phyloP scores from a whole-genome alignment of 1,140 invertebrate species.

The Sweltsa coloradensis region DNA sequence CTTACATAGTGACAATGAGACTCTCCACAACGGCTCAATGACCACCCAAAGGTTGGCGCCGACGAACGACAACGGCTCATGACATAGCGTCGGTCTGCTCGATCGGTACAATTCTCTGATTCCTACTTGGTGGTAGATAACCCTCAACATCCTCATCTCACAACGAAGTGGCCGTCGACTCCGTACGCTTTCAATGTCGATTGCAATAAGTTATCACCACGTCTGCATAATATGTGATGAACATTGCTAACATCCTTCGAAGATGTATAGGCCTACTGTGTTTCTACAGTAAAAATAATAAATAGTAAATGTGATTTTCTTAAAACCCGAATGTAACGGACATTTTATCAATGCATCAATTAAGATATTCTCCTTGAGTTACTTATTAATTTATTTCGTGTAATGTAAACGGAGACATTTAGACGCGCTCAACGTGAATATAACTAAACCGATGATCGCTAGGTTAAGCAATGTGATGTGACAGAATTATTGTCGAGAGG shows the following conservation, averaged over 20 bases:
- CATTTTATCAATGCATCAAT: too few relatives aligned
- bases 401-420: too few relatives aligned
- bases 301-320: background rate
- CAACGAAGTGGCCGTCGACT: too few relatives aligned
- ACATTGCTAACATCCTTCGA: too few relatives aligned
- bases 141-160: too few relatives aligned
- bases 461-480: too few relatives aligned
- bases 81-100: slow-evolving; percentile 5
- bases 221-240: background rate
- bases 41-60: background rate
- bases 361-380: too few relatives aligned
- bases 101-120: slow-evolving; percentile 3
- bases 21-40: background rate
- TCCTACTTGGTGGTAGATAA: slow-evolving; percentile 9
- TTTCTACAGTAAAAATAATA: background rate
- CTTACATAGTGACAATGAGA: slow-evolving; percentile 33
- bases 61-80: slow-evolving; percentile 4
- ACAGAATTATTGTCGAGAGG: too few relatives aligned
- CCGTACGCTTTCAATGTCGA: background rate
- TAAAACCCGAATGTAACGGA: background rate
- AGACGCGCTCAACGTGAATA: too few relatives aligned
- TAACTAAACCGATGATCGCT: too few relatives aligned
- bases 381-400: too few relatives aligned
- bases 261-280: background rate
- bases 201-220: background rate